These are phyloP conservation scores for Aplochiton taeniatus DNA, from an alignment of 2,797 vertebrate genomes.

Conservation along the genomic window DNA sequence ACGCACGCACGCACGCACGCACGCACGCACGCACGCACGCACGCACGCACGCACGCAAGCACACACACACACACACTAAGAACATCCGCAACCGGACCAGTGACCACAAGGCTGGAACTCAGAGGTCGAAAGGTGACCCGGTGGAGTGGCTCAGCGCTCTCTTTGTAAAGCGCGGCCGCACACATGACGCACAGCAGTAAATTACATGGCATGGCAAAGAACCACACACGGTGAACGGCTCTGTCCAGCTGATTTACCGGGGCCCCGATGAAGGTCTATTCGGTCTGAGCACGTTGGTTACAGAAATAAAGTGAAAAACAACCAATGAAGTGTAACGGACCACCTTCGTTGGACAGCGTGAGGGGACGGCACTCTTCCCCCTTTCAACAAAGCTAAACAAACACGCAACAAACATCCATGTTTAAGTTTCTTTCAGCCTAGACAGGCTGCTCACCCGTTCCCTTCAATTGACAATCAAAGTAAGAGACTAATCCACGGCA, in stretches of 20 bases:
- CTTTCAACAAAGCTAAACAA: too few species aligned
- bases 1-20: conserved; percentile 6
- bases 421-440: too few species aligned
- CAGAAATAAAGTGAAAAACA: too few species aligned
- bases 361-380: too few species aligned
- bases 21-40: neutral
- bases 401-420: too few species aligned
- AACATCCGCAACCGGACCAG: conserved; percentile 14
- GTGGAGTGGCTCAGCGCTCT: neutral
- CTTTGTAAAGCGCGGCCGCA: too few species aligned
- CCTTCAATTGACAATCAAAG: too few species aligned
- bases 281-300: too few species aligned
- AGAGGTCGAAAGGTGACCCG: conserved; percentile 12
- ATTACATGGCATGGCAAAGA: neutral
- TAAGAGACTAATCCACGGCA: neutral
- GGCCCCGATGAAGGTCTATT: too few species aligned
- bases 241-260: neutral
- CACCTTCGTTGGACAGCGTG: too few species aligned
- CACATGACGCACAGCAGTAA: neutral
- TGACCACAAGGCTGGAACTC: neutral
- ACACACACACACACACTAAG: neutral
- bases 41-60: neutral
- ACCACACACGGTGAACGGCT: neutral
- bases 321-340: too few species aligned
- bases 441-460: too few species aligned